Conservation (phyloP, 2,888 invertebrate genomes). For the Mylabris sibirica region DNA sequence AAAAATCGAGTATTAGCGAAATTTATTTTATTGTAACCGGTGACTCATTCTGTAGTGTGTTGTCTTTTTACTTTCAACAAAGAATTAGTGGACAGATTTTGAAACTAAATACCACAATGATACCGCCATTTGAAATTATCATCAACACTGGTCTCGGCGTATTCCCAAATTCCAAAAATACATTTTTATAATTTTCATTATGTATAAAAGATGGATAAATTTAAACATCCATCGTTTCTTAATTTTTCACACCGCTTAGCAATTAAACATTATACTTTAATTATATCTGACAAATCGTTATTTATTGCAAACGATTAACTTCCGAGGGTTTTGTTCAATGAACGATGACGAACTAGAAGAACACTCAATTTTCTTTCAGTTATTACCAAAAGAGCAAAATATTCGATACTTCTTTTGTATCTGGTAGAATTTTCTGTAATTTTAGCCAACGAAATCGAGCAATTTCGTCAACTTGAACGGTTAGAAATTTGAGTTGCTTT, state of each 20-base stretch:
- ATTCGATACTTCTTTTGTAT: no score
- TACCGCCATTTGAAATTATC: conserved; percentile 34
- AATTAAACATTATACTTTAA: background rate
- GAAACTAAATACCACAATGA: conserved; percentile 30
- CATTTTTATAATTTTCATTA: no score
- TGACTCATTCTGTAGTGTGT: background rate
- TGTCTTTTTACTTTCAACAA: conserved; percentile 28
- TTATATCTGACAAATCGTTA: background rate
- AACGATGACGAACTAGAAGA: background rate
- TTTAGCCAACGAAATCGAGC: no score
- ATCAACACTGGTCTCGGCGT: conserved; percentile 12
- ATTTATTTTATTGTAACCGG: background rate
- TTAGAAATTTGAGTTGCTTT: no score
- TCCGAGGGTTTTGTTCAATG: conserved; percentile 14
- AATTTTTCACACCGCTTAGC: background rate
- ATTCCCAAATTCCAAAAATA: no score
- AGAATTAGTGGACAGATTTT: conserved; percentile 30
- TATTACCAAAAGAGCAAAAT: background rate
- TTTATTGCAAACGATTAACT: conserved; percentile 26
- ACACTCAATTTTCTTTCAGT: background rate
- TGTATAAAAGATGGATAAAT: no score
- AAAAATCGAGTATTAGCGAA: background rate
- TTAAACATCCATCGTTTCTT: no score
- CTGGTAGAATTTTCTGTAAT: background rate
- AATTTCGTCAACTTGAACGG: no score